A percentile compares a stretch with the other conserved stretches of the same genome.
Evolutionary conservation across 2,113 vertebrate species (phyloP).

Genomic region (Gobiocypris rarus): DNA sequence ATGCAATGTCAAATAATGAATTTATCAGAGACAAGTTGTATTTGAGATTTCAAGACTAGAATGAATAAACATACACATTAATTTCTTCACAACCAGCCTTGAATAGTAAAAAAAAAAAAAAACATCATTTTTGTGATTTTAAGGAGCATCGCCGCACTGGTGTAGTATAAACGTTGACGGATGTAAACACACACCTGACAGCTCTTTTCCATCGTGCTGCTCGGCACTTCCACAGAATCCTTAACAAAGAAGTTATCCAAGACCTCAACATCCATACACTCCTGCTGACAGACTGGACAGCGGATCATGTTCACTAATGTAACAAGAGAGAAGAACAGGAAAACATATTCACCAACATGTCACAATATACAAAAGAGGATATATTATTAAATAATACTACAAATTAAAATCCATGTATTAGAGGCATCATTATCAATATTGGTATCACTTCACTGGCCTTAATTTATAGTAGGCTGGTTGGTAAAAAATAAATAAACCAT

Average conservation of each 20-base stretch:
- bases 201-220: slow-evolving; percentile 97
- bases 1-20: background rate
- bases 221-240: slow-evolving; percentile 95
- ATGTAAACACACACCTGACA: slow-evolving; percentile 82
- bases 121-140: background rate
- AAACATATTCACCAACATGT: background rate
- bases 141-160: background rate
- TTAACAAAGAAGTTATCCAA: slow-evolving; percentile 99
- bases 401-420: too few relatives aligned
- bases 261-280: slow-evolving; percentile 94
- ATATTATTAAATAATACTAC: background rate
- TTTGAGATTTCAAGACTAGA: background rate
- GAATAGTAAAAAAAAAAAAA: background rate
- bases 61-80: too few relatives aligned
- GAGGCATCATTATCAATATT: background rate
- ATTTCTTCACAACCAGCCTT: too few relatives aligned
- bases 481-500: too few relatives aligned
- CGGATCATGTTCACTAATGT: slow-evolving; percentile 87
- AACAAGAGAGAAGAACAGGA: slow-evolving; percentile 14
- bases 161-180: background rate
- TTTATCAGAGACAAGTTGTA: background rate
- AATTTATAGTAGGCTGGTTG: background rate
- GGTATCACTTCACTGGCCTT: background rate
- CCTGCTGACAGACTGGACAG: slow-evolving; percentile 94
- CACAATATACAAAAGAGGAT: background rate